phyloP scores from a whole-genome alignment of 2,113 vertebrate species.

The Hyla sarda region DNA sequence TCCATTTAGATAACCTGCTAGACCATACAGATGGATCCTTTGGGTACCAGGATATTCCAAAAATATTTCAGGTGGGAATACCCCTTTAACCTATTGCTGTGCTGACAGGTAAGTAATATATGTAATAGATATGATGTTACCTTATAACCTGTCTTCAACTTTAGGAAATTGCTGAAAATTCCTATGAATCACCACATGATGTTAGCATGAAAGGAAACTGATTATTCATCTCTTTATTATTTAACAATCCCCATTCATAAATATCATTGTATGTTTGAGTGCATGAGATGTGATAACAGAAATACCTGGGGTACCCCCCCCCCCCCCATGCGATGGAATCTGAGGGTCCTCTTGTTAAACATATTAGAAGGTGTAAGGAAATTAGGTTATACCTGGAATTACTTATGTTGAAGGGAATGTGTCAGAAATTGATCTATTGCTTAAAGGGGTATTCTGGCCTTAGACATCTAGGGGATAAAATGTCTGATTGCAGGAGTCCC shows the following conservation, averaged over 20 bases:
- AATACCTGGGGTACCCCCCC: background rate
- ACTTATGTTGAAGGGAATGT: no score
- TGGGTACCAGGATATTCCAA: no score
- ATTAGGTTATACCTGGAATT: background rate
- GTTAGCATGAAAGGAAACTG: background rate
- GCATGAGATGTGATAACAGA: no score
- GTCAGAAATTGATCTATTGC: no score
- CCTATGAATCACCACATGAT: background rate
- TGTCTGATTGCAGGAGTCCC: no score
- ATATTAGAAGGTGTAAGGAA: no score
- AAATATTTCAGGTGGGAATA: no score
- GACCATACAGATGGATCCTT: no score
- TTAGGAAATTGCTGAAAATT: background rate
- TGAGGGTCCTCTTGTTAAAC: background rate
- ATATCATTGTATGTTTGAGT: background rate
- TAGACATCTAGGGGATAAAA: no score
- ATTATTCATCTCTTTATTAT: background rate
- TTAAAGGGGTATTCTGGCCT: no score
- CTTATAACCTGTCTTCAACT: background rate
- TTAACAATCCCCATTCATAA: background rate
- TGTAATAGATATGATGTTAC: background rate
- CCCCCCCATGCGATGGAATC: background rate
- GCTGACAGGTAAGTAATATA: background rate
- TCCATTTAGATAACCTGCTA: no score
- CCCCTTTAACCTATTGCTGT: no score